These are phyloP conservation scores for Papilio protenor DNA, from an alignment of 2,888 invertebrate genomes.

Conservation along the genomic window DNA sequence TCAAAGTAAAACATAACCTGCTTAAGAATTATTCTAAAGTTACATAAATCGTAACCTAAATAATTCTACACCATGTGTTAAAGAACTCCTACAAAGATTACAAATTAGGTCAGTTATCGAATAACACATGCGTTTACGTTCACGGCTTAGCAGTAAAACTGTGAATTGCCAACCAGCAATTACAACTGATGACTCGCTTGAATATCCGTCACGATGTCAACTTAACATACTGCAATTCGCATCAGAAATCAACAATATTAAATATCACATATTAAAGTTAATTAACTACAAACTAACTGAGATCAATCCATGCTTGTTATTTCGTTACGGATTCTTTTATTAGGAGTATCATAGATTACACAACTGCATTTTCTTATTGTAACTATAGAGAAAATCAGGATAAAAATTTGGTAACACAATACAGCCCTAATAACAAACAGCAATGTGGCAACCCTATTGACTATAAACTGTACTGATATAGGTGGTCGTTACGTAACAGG, in stretches of 20 bases:
- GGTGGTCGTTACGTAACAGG: constrained; percentile 45
- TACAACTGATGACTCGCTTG: constrained; percentile 27
- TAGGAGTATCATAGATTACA: background rate
- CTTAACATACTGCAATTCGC: background rate
- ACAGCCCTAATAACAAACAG: background rate
- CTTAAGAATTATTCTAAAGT: constrained; percentile 27
- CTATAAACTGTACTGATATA: constrained; percentile 45
- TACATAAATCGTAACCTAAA: constrained; percentile 22
- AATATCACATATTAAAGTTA: background rate
- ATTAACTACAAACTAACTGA: background rate
- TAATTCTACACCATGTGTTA: constrained; percentile 38
- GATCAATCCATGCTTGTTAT: background rate
- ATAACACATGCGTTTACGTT: constrained; percentile 51
- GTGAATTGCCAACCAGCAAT: constrained; percentile 4
- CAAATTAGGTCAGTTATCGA: constrained; percentile 50
- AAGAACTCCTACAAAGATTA: constrained; percentile 50
- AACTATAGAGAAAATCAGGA: no score
- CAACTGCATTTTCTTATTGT: background rate
- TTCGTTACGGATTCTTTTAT: background rate
- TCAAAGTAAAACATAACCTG: constrained; percentile 23
- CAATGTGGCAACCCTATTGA: background rate
- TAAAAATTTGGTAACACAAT: background rate
- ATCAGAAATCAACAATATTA: background rate
- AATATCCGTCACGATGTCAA: background rate
- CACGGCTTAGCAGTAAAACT: constrained; percentile 50